Conservation (phyloP, 2,888 invertebrate genomes). For the Lumbricus terrestris region DNA sequence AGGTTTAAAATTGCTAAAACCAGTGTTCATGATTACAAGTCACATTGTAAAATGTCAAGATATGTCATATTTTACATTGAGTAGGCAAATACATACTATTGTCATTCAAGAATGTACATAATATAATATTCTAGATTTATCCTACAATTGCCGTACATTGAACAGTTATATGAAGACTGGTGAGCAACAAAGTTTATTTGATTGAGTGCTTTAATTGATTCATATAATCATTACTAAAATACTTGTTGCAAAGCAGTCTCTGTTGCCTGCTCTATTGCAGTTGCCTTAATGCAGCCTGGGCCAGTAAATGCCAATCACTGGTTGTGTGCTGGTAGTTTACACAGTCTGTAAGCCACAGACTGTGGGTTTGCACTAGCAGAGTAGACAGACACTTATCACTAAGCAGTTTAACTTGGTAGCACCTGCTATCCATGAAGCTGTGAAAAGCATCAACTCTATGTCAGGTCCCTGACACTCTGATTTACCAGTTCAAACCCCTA, state of each 20-base stretch:
- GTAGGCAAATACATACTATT: not conserved
- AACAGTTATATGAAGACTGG: too few relatives aligned
- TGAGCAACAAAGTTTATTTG: too few relatives aligned
- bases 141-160: too few relatives aligned
- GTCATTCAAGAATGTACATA: not conserved
- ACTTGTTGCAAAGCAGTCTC: not conserved
- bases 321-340: not conserved
- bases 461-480: not conserved
- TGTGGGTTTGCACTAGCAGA: not conserved
- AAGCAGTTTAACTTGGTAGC: not conserved
- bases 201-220: too few relatives aligned
- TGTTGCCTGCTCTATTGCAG: not conserved
- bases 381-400: not conserved
- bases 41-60: not conserved
- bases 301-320: not conserved
- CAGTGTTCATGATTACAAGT: not conserved
- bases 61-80: not conserved
- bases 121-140: too few relatives aligned
- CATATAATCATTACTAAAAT: too few relatives aligned
- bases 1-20: not conserved
- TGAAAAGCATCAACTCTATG: too few relatives aligned
- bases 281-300: not conserved
- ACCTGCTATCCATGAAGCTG: too few relatives aligned
- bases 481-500: not conserved
- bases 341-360: not conserved